These are phyloP conservation scores for Callopanchax toddi DNA, from an alignment of 2,113 vertebrate species.

Conservation along the genomic window DNA sequence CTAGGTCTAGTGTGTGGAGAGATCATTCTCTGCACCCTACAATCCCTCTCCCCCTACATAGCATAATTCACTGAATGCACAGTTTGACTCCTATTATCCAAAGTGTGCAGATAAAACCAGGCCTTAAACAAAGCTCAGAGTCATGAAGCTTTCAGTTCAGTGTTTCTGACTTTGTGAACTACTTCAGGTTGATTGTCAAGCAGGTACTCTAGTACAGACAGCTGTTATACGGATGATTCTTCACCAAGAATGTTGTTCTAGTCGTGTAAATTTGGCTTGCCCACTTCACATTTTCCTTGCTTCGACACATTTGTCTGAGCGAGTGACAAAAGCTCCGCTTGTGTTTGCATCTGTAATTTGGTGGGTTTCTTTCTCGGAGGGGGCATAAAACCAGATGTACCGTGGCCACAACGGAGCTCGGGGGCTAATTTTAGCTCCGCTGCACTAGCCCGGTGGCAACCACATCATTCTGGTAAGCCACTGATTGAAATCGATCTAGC, in stretches of 20 bases:
- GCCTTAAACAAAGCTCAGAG: slow-evolving; percentile 3
- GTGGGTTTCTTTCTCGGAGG: slow-evolving; percentile 60
- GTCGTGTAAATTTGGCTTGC: too few relatives aligned
- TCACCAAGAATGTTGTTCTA: too few relatives aligned
- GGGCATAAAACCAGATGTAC: slow-evolving; percentile 68
- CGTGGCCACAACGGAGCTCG: slow-evolving; percentile 71
- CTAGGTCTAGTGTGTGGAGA: neutral
- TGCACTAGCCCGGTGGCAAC: slow-evolving; percentile 53
- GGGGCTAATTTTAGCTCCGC: slow-evolving; percentile 69
- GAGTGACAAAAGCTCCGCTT: too few relatives aligned
- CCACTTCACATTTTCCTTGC: slow-evolving; percentile 73
- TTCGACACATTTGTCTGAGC: slow-evolving; percentile 52
- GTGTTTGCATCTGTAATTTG: slow-evolving; percentile 77
- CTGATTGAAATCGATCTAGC: slow-evolving; percentile 72
- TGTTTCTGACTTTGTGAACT: too few relatives aligned
- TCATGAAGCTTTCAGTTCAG: too few relatives aligned
- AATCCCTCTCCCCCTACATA: slow-evolving; percentile 2
- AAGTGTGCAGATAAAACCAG: slow-evolving; percentile 11
- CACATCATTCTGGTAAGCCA: slow-evolving; percentile 74
- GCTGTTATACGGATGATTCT: too few relatives aligned
- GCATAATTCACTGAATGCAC: slow-evolving; percentile 9
- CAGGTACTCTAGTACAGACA: too few relatives aligned
- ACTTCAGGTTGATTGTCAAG: too few relatives aligned
- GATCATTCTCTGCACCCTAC: neutral
- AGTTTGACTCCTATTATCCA: slow-evolving; percentile 24